These are phyloP conservation scores for Phthorimaea operculella DNA, from an alignment of 1,140 invertebrate genomes.

Conservation along the genomic window DNA sequence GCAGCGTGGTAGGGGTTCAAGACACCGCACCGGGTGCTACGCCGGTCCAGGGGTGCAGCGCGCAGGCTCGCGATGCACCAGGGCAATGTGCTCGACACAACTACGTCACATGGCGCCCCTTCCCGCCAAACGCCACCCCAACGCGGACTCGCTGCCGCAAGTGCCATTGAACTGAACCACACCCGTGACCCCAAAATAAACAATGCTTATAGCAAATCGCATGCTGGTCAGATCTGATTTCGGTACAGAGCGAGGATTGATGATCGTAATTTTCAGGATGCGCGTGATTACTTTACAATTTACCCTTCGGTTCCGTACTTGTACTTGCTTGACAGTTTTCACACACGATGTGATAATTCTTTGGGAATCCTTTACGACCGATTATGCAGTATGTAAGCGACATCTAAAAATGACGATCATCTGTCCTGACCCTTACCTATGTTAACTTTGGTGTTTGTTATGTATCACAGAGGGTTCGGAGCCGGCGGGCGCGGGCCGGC, in stretches of 20 bases:
- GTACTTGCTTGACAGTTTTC: too few species aligned
- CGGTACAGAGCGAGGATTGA: too few species aligned
- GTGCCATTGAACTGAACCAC: conserved; percentile 34
- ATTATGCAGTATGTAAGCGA: neutral
- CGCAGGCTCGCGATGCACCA: conserved; percentile 3
- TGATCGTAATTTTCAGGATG: too few species aligned
- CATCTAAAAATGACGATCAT: too few species aligned
- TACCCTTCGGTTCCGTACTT: too few species aligned
- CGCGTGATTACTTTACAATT: too few species aligned
- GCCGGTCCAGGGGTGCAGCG: conserved; percentile 1
- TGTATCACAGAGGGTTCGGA: conserved; percentile 37
- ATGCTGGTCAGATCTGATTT: too few species aligned
- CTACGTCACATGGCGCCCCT: conserved; percentile 32
- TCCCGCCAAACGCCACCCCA: conserved; percentile 14
- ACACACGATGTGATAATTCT: too few species aligned
- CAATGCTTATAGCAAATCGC: neutral
- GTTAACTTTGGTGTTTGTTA: conserved; percentile 47
- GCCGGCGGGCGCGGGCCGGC: conserved; percentile 24
- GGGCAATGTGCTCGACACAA: neutral
- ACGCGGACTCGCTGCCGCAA: conserved; percentile 20
- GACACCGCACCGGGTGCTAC: too few species aligned
- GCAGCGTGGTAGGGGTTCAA: too few species aligned
- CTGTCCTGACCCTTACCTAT: conserved; percentile 15
- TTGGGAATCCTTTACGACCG: neutral
- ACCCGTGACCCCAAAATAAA: conserved; percentile 32